phyloP scores from a whole-genome alignment of 2,888 invertebrate genomes.

The Lamellibrachia satsuma region DNA sequence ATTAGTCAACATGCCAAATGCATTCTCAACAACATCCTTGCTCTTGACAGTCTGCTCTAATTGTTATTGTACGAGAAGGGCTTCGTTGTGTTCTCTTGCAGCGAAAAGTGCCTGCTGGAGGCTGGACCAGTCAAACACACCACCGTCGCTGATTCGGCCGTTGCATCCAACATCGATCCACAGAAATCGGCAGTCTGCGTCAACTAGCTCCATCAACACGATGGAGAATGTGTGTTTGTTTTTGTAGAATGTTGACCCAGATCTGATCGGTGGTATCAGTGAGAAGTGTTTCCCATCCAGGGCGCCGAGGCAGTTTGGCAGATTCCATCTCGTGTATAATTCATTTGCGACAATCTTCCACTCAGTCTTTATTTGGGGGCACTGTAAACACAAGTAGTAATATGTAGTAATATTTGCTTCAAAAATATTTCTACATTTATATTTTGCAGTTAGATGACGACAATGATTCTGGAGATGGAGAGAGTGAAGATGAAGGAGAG shows the following conservation, averaged over 20 bases:
- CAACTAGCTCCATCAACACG: constrained; percentile 31
- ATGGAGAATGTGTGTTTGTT: constrained; percentile 25
- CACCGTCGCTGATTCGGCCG: constrained; percentile 38
- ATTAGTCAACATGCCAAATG: constrained; percentile 17
- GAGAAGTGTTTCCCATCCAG: constrained; percentile 32
- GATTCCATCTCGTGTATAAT: constrained; percentile 29
- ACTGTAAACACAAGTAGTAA: not conserved
- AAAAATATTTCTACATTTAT: too few species aligned
- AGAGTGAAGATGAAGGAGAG: too few species aligned
- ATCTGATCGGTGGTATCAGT: constrained; percentile 14
- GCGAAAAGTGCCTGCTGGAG: constrained; percentile 34
- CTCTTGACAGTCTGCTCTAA: constrained; percentile 31
- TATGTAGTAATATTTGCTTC: too few species aligned
- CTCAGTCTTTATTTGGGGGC: not conserved
- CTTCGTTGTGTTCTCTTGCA: constrained; percentile 37
- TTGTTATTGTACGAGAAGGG: constrained; percentile 35
- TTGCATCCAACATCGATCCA: constrained; percentile 39
- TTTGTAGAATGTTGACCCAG: constrained; percentile 27
- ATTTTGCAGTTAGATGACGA: too few species aligned
- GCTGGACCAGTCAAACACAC: constrained; percentile 33
- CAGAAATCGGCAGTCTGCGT: constrained; percentile 30
- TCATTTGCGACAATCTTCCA: constrained; percentile 25
- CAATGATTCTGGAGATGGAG: too few species aligned
- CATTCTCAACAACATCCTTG: constrained; percentile 26
- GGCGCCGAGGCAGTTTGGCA: constrained; percentile 31